phyloP scores from a whole-genome alignment of 2,888 invertebrate species.

The Acronicta psi region DNA sequence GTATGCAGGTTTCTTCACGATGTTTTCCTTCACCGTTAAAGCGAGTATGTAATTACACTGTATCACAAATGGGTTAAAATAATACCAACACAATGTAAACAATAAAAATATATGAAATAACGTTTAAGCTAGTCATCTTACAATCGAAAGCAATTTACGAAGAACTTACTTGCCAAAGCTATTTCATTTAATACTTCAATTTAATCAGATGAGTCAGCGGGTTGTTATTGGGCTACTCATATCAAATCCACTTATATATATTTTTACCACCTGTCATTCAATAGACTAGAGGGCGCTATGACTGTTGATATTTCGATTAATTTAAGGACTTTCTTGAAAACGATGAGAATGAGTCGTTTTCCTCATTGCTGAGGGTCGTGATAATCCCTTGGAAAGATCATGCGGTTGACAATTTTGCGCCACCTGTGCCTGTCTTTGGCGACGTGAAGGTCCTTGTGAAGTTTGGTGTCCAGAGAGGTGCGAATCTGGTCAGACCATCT shows the following conservation, averaged over 20 bases:
- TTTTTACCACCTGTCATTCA: not conserved
- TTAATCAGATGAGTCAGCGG: slow-evolving; percentile 42
- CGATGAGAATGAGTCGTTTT: no score
- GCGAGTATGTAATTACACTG: no score
- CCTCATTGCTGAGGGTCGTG: no score
- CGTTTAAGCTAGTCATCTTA: not conserved
- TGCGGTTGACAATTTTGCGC: no score
- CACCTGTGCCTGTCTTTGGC: no score
- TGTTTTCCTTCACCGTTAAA: no score
- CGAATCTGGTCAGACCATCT: no score
- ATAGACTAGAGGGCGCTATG: not conserved
- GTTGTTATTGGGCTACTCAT: slow-evolving; percentile 25
- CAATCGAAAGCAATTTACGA: slow-evolving; percentile 15
- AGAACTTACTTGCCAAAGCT: slow-evolving; percentile 11
- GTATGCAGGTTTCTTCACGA: no score
- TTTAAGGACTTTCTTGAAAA: slow-evolving; percentile 20
- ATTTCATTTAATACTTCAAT: slow-evolving; percentile 38
- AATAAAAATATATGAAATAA: not conserved
- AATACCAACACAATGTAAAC: not conserved
- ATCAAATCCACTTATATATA: not conserved
- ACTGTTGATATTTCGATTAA: slow-evolving; percentile 26
- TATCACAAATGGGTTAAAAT: no score
- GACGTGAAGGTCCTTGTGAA: no score
- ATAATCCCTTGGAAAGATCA: no score
- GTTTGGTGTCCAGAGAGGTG: no score